Base-by-base conservation (phyloP, 2,113 vertebrate species). In the Pteropus alecto region DNA sequence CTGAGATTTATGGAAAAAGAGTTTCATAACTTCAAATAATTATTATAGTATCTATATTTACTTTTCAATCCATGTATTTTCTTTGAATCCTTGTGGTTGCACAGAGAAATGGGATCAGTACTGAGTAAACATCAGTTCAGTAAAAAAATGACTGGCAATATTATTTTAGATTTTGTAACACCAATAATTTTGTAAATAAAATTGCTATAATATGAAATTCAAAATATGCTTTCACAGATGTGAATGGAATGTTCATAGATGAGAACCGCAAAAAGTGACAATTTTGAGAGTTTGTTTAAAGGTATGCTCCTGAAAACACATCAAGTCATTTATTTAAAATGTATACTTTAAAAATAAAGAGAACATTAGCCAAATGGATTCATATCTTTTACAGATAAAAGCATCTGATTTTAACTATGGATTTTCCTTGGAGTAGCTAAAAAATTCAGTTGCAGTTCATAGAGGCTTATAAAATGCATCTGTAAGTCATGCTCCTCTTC, bases 171-270 rank as follows among this genome's bases (percentile, higher is more conserved):
- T 88, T 86, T 86, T 84, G 56, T 81, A 86, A 71, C 19, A 90
- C 22, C 70, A 95, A 90, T 71, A 90, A 67, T 96, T 94, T 90
- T 90, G 15, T 87, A 94, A 97, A 96, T 94, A 96, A 90, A 94
- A 94, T 73, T 92, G 70, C 14, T 71, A 16, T 90, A 77, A 94
- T 60, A 18, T 81, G 54, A 94, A 96, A 95, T 87, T 95, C 19
- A 94, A 94, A 90, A 96, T 90, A 84, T 48, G n/a, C 22, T 60
- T 95, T 92, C 83, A 78, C 1, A 63, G 14, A 24, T 92, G 56
- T 94, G 74, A 92, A 70, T 60, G 14, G 21, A 68, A 68, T 10
- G 0, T 30, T 88, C 38, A 43, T 63, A 7, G 7, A 4, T 63
- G 71, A 84, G 19, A 24, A 28, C 16, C 89, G 65, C 16, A 92